Percentiles rank a stretch among this genome's conserved stretches.
phyloP scores from a whole-genome alignment of 2,797 vertebrate genomes.

The Mormyrops attenuatus region DNA sequence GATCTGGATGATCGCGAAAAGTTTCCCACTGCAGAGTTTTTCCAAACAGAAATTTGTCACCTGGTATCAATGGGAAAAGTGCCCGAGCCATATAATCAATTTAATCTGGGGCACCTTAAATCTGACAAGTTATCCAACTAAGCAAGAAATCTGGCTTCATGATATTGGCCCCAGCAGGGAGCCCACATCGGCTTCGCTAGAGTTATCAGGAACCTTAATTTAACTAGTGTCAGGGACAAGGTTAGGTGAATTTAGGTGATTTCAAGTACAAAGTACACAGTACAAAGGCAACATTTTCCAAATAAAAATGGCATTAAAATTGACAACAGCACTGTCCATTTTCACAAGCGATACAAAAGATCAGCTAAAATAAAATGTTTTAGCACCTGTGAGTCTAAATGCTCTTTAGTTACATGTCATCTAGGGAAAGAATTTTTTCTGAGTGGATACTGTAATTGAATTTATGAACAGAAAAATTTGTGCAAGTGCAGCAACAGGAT shows the following conservation, averaged over 20 bases:
- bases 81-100: background rate
- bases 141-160: background rate
- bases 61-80: background rate
- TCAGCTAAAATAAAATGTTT: conserved; percentile 9
- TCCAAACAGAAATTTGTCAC: background rate
- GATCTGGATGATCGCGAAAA: background rate
- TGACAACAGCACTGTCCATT: too few species aligned
- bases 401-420: background rate
- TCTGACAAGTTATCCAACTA: background rate
- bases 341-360: background rate
- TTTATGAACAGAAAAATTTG: background rate
- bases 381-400: background rate
- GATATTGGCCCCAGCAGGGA: background rate
- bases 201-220: background rate
- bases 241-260: background rate
- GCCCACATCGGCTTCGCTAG: background rate
- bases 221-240: background rate
- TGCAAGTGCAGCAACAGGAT: background rate
- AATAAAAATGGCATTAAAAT: background rate
- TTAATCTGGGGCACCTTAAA: background rate
- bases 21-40: background rate
- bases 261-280: background rate
- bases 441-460: background rate
- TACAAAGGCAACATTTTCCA: background rate
- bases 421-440: background rate